Conservation (phyloP, 1,140 invertebrate genomes). For the Aphis gossypii region DNA sequence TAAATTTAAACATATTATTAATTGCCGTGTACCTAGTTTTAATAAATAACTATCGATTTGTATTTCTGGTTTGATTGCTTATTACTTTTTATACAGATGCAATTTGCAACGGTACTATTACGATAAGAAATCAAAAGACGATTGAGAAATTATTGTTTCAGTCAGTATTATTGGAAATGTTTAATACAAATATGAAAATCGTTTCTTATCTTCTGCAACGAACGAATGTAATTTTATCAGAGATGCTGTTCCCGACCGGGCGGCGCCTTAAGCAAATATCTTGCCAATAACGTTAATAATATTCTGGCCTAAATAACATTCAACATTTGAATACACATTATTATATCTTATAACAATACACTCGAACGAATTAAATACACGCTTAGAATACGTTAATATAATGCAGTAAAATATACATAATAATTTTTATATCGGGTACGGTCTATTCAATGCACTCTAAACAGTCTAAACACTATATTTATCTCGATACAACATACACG, state of each 20-base stretch:
- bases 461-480: not conserved
- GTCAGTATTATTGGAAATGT: too few species aligned
- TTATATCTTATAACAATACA: not conserved
- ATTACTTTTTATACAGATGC: not conserved
- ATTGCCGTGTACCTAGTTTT: too few species aligned
- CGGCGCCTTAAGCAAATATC: not conserved
- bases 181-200: not conserved
- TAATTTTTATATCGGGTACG: not conserved
- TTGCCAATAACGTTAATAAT: not conserved
- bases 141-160: not conserved
- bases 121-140: not conserved
- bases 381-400: not conserved
- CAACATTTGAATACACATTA: not conserved
- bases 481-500: not conserved
- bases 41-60: too few species aligned
- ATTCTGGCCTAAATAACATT: not conserved
- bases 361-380: not conserved
- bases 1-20: too few species aligned
- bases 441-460: not conserved
- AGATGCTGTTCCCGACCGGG: not conserved
- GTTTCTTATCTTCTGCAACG: not conserved
- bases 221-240: not conserved
- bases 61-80: too few species aligned
- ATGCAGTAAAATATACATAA: not conserved
- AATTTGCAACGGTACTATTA: not conserved